A percentile compares a stretch with the other conserved stretches of the same genome.
These are phyloP conservation scores for Drosophila austrosaltans DNA, from an alignment of 2,888 invertebrate species.

Conservation along the genomic window DNA sequence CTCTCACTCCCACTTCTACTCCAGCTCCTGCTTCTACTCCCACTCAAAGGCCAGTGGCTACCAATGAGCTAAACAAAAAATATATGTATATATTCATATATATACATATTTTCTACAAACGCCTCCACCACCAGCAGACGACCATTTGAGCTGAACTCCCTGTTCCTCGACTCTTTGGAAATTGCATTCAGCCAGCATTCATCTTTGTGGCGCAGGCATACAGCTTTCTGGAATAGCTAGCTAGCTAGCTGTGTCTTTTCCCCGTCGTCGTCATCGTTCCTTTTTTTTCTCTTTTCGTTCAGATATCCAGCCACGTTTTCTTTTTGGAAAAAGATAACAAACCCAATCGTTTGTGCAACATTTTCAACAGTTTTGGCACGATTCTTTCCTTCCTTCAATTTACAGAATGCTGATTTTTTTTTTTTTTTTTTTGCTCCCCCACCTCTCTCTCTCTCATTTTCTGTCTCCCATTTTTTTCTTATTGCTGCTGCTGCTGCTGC, in stretches of 20 bases:
- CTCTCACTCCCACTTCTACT: constrained; percentile 34
- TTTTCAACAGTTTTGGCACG: constrained; percentile 62
- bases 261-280: constrained; percentile 8
- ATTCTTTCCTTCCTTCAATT: constrained; percentile 50
- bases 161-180: constrained; percentile 1
- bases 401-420: constrained; percentile 42
- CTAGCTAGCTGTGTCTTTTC: constrained; percentile 27
- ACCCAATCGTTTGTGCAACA: constrained; percentile 60
- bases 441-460: not conserved
- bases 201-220: constrained; percentile 20
- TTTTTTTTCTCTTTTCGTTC: constrained; percentile 22
- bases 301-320: constrained; percentile 39
- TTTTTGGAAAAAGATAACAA: constrained; percentile 58
- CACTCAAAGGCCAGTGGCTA: constrained; percentile 33
- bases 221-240: constrained; percentile 4
- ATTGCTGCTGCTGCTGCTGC: constrained; percentile 16
- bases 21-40: constrained; percentile 16
- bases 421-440: constrained; percentile 11
- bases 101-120: constrained; percentile 25
- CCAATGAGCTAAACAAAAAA: constrained; percentile 46
- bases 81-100: not conserved
- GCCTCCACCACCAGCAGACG: constrained; percentile 13
- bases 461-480: constrained; percentile 2
- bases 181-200: constrained; percentile 24
- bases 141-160: not conserved